Base-by-base conservation (phyloP, 2,113 vertebrate species). In the Varanus komodoensis region DNA sequence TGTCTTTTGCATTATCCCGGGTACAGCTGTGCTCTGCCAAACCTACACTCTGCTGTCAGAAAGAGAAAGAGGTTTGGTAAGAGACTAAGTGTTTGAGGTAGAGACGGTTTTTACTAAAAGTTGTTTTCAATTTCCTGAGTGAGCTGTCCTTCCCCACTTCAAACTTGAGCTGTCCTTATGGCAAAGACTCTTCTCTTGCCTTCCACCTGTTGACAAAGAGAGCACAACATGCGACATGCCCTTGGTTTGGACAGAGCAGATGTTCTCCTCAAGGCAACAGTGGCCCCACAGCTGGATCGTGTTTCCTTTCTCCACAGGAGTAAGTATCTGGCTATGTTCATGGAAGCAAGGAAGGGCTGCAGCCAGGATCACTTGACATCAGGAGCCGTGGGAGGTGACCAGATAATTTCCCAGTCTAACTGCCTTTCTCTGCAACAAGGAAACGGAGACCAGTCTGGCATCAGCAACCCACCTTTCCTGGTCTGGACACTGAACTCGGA, bases 91-190 rank as follows among this genome's bases (percentile, higher is more conserved):
- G 82, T 34, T 88, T 88, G 89, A 95, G 88, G 0, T 3, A 92
- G 86, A 94, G 90, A 87, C 95, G 93, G 89, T 94, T 93, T 92
- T 95, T 89, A 91, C 91, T 89, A 84, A 90, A 92, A 91, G 91
- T 95, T 94, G 89, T 91, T 95, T 94, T 88, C 92, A 93, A 92
- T 96, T 96, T 96, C 92, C 93, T 94, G 94, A 95, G 81, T 89
- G 94, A 86, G 90, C 67, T 92, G 79, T 91, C 88, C 90, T 89
- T 92, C 93, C 86, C 23, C 84, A 67, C 86, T 93, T 95, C 2
- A 0, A 79, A 91, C 89, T 87, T 91, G 86, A 29, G 61, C 89
- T 84, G 81, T 91, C 89, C 7, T 54, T 3, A n/a, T 25, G 69
- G 52, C 84, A 23, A 93, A 48, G 21, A 75, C 90, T 88, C 93